These are phyloP conservation scores for Hyperoplus lanceolatus DNA, from an alignment of 2,797 vertebrate genomes.

Conservation along the genomic window DNA sequence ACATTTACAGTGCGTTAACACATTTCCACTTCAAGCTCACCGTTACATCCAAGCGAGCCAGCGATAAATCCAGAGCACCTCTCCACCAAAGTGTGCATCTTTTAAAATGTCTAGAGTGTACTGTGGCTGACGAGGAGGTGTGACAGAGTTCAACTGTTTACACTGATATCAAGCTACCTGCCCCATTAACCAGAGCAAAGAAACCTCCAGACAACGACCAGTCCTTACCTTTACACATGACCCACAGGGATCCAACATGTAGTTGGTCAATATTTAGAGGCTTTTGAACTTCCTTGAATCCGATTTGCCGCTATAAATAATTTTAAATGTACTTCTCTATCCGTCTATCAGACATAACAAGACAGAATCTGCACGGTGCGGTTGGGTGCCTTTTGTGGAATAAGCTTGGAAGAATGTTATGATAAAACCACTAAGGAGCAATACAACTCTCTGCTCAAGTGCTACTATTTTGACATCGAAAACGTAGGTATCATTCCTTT, in stretches of 20 bases:
- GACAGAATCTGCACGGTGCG: constrained; percentile 15
- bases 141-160: constrained; percentile 49
- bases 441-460: not conserved
- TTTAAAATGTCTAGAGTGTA: constrained; percentile 52
- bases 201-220: not conserved
- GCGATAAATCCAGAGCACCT: constrained; percentile 47
- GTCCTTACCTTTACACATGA: constrained; percentile 4
- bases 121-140: constrained; percentile 27
- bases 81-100: constrained; percentile 33
- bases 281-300: constrained; percentile 3
- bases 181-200: constrained; percentile 7
- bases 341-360: constrained; percentile 24
- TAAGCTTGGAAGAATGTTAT: constrained; percentile 15
- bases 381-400: constrained; percentile 19
- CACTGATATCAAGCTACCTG: constrained; percentile 38
- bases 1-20: constrained; percentile 45
- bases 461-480: constrained; percentile 11
- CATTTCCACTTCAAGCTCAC: constrained; percentile 49
- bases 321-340: not conserved
- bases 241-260: not conserved
- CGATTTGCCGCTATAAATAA: constrained; percentile 4
- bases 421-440: not conserved
- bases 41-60: constrained; percentile 52
- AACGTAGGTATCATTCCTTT: constrained; percentile 11
- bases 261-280: not conserved